Evolutionary conservation across 2,888 invertebrate species (phyloP).

Genomic region (Crematogaster levior): DNA sequence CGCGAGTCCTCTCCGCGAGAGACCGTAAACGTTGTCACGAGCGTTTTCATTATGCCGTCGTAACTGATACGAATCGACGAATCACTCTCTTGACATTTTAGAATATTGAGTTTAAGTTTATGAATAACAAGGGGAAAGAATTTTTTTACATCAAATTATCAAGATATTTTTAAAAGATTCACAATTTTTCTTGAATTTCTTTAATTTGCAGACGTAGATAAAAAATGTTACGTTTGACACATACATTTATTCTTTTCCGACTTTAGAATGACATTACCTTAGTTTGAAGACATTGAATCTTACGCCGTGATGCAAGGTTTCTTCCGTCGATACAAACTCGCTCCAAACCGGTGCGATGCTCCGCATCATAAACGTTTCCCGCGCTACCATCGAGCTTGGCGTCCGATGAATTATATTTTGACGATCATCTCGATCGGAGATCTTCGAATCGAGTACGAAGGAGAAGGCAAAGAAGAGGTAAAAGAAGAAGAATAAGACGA

Average conservation of each 20-base stretch:
- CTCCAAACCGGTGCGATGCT: neutral
- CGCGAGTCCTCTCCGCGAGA: constrained; percentile 28
- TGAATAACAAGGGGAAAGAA: neutral
- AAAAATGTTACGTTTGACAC: neutral
- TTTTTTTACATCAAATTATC: neutral
- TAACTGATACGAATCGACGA: neutral
- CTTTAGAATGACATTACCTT: neutral
- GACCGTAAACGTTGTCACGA: constrained; percentile 25
- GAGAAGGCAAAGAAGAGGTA: constrained; percentile 14
- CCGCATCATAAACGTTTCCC: constrained; percentile 36
- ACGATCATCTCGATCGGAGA: constrained; percentile 58
- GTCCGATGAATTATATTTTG: constrained; percentile 56
- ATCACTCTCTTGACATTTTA: neutral
- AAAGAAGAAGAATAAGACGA: constrained; percentile 32
- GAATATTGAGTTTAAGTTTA: neutral
- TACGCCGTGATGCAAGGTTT: constrained; percentile 12
- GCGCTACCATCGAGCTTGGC: constrained; percentile 40
- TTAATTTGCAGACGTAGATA: neutral
- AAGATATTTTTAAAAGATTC: neutral
- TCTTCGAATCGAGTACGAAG: constrained; percentile 40
- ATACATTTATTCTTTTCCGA: neutral
- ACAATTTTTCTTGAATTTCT: neutral
- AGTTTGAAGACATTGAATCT: neutral
- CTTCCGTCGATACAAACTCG: constrained; percentile 3
- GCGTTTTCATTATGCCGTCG: constrained; percentile 16